Percentiles rank a stretch among this genome's conserved stretches.
phyloP scores from a whole-genome alignment of 1,140 invertebrate species.

The Octopus bimaculoides region DNA sequence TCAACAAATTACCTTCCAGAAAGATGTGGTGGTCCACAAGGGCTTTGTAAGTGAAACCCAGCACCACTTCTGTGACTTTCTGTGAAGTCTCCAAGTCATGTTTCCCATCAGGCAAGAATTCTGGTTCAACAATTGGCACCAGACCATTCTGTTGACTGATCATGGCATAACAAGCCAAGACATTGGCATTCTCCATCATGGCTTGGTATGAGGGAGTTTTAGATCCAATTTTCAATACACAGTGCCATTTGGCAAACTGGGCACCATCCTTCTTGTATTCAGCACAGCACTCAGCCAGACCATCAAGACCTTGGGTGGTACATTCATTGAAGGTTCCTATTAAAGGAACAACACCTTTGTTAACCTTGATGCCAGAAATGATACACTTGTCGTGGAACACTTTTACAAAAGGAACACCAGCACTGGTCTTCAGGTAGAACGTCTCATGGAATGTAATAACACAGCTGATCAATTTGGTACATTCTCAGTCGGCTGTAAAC shows the following conservation, averaged over 20 bases:
- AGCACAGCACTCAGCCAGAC: conserved; percentile 87
- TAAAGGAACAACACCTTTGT: conserved; percentile 59
- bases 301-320: conserved; percentile 96
- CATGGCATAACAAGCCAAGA: conserved; percentile 93
- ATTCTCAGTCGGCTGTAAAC: conserved; percentile 70
- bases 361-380: conserved; percentile 63
- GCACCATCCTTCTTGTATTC: conserved; percentile 98
- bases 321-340: conserved; percentile 81
- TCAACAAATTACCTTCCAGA: conserved; percentile 94
- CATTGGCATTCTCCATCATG: conserved; percentile 92
- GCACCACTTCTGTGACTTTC: conserved; percentile 61
- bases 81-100: conserved; percentile 90
- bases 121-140: conserved; percentile 97
- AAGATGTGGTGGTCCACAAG: conserved; percentile 94
- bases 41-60: conserved; percentile 96
- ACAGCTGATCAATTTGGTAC: conserved; percentile 58
- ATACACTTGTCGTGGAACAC: conserved; percentile 58
- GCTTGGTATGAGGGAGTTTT: conserved; percentile 86
- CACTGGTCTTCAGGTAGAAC: conserved; percentile 71
- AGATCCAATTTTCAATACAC: conserved; percentile 89
- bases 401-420: conserved; percentile 56
- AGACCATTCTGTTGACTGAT: conserved; percentile 93
- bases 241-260: conserved; percentile 98
- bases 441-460: conserved; percentile 92
- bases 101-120: conserved; percentile 81